Evolutionary conservation across 2,113 vertebrate genomes (phyloP).

Genomic region (Halichoerus grypus): DNA sequence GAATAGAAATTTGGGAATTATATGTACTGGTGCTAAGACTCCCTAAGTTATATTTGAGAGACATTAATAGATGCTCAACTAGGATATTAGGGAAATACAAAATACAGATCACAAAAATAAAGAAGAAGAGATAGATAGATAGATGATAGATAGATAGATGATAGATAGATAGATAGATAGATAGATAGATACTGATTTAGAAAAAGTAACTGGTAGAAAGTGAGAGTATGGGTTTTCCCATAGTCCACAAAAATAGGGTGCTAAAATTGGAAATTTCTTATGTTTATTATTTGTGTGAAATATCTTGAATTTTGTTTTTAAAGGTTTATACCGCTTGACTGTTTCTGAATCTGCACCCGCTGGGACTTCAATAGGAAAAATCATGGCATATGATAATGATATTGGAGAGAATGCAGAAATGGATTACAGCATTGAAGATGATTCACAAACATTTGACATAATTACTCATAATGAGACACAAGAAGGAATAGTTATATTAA

Average conservation of each 20-base stretch:
- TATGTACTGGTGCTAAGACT: neutral
- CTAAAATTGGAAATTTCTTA: neutral
- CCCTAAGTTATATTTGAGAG: neutral
- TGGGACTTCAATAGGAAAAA: slow-evolving; percentile 91
- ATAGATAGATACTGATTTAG: neutral
- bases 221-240: neutral
- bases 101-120: neutral
- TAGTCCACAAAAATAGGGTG: neutral
- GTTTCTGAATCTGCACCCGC: slow-evolving; percentile 90
- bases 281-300: neutral
- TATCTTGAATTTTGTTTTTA: slow-evolving; percentile 65
- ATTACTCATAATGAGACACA: slow-evolving; percentile 92
- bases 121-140: no score
- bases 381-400: slow-evolving; percentile 93
- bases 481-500: slow-evolving; percentile 93
- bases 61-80: neutral
- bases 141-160: no score
- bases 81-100: neutral
- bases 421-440: slow-evolving; percentile 92
- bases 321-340: slow-evolving; percentile 92
- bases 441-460: slow-evolving; percentile 90
- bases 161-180: no score
- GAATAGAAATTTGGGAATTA: neutral
- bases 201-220: neutral
- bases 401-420: slow-evolving; percentile 93